These are phyloP conservation scores for Pogonomyrmex californicus DNA, from an alignment of 1,140 invertebrate genomes.

Conservation along the genomic window DNA sequence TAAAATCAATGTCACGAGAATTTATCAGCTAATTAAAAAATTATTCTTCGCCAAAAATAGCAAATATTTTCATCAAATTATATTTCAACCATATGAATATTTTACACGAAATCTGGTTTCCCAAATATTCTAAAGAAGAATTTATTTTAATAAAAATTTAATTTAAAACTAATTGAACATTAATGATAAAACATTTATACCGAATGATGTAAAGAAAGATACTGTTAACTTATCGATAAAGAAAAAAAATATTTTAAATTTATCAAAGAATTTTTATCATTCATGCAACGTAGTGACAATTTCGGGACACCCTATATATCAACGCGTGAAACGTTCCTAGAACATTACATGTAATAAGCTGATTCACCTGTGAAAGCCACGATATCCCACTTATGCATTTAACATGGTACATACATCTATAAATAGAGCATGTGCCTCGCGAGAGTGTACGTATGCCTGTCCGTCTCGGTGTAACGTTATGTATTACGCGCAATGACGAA, in stretches of 20 bases:
- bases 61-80: neutral
- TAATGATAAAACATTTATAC: neutral
- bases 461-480: slow-evolving; percentile 22
- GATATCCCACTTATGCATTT: slow-evolving; percentile 68
- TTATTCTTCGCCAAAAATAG: neutral
- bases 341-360: slow-evolving; percentile 62
- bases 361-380: slow-evolving; percentile 72
- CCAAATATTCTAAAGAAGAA: neutral
- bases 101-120: neutral
- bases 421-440: slow-evolving; percentile 62
- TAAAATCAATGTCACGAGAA: slow-evolving; percentile 8
- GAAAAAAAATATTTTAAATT: neutral
- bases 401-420: slow-evolving; percentile 45
- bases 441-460: slow-evolving; percentile 28
- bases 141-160: slow-evolving; percentile 21
- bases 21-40: neutral
- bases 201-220: neutral
- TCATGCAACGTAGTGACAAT: neutral
- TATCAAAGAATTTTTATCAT: neutral
- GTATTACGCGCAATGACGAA: slow-evolving; percentile 33
- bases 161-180: neutral
- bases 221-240: neutral
- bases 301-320: slow-evolving; percentile 28
- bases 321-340: slow-evolving; percentile 42
- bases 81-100: neutral